Conservation (phyloP, 2,888 invertebrate genomes). For the Temnothorax rugatulus region DNA sequence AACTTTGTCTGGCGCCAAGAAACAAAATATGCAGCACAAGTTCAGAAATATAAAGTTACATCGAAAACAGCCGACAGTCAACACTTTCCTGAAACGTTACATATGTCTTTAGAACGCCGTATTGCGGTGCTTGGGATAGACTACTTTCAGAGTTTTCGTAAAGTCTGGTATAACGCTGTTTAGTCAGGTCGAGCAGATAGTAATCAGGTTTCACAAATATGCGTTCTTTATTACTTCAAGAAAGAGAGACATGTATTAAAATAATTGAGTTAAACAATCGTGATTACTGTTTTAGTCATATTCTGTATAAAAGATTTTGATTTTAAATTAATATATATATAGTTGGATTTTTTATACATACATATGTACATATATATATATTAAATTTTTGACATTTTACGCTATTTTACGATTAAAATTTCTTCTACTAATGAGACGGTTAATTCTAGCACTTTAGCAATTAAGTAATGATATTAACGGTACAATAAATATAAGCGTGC, state of each 20-base stretch:
- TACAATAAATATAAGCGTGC: constrained; percentile 60
- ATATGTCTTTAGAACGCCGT: constrained; percentile 74
- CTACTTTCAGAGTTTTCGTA: constrained; percentile 15
- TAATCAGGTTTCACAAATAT: neutral
- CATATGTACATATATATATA: neutral
- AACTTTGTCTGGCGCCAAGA: constrained; percentile 83
- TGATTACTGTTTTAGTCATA: neutral
- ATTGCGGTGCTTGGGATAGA: constrained; percentile 15
- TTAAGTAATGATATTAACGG: constrained; percentile 58
- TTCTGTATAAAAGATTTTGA: neutral
- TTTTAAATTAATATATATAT: neutral
- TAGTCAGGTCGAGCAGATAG: neutral
- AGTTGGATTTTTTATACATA: neutral
- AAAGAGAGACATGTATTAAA: neutral
- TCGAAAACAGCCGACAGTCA: constrained; percentile 83
- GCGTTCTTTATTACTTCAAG: neutral
- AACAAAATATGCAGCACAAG: constrained; percentile 75
- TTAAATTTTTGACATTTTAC: neutral
- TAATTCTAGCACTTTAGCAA: constrained; percentile 64
- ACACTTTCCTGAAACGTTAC: constrained; percentile 84
- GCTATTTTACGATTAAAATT: constrained; percentile 14
- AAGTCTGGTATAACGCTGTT: neutral
- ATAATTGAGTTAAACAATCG: neutral
- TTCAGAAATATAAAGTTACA: constrained; percentile 85
- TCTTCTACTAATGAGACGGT: constrained; percentile 40